Conservation (phyloP, 2,797 vertebrate genomes). For the Scyliorhinus canicula region DNA sequence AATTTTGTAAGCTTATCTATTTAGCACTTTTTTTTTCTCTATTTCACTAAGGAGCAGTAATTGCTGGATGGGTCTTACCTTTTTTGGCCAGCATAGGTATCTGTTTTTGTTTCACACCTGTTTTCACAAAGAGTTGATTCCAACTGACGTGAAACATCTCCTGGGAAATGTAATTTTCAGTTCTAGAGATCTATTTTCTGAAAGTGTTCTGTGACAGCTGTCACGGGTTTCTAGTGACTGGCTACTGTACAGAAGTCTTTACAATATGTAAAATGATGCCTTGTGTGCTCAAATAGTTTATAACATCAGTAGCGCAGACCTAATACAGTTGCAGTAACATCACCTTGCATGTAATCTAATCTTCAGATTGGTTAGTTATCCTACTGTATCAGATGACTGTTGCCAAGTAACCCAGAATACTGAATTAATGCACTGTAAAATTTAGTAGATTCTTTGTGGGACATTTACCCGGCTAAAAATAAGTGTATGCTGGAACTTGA, state of each 20-base stretch:
- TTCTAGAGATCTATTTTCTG: neutral
- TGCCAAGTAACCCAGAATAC: neutral
- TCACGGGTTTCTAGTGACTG: neutral
- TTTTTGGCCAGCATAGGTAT: neutral
- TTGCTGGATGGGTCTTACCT: neutral
- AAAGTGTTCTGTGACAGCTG: neutral
- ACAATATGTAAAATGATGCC: neutral
- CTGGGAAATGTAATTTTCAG: neutral
- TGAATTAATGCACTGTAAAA: neutral
- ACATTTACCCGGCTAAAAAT: neutral
- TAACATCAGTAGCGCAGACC: neutral
- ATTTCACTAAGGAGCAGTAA: no score
- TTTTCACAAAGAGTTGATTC: neutral
- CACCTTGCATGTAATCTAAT: neutral
- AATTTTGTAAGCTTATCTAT: no score
- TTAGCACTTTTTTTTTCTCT: no score
- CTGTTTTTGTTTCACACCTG: neutral
- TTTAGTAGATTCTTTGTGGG: neutral
- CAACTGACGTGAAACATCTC: neutral
- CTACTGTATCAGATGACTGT: constrained; percentile 20
- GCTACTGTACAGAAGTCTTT: neutral
- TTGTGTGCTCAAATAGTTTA: neutral
- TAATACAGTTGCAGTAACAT: neutral
- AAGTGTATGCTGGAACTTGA: no score
- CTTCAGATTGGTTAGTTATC: no score